Conservation (phyloP, 2,113 vertebrate genomes). For the Noctilio leporinus region DNA sequence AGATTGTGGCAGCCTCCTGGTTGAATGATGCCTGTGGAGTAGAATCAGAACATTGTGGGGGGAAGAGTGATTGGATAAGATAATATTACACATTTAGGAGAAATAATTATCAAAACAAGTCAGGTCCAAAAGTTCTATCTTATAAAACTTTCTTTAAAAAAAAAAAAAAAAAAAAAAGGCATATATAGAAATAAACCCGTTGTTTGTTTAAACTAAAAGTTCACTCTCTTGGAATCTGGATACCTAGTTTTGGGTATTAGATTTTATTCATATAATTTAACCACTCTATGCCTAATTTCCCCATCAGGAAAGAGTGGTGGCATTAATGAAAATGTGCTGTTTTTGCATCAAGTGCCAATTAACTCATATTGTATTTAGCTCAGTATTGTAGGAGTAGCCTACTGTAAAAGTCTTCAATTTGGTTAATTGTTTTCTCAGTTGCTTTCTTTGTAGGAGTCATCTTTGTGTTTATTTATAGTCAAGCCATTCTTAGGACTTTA, state of each 20-base stretch:
- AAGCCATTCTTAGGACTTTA: neutral
- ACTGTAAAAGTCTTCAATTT: neutral
- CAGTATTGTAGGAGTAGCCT: neutral
- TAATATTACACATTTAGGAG: constrained; percentile 78
- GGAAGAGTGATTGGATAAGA: constrained; percentile 71
- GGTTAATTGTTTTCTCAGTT: neutral
- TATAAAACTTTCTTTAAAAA: neutral
- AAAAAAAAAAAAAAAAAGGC: neutral
- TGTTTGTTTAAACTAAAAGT: neutral
- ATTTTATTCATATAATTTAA: neutral
- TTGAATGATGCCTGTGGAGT: constrained; percentile 61
- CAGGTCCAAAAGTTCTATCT: neutral
- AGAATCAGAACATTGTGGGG: constrained; percentile 51
- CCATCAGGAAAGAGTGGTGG: neutral
- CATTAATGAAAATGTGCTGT: neutral
- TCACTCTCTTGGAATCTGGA: neutral
- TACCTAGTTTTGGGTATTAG: neutral
- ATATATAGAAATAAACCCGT: neutral
- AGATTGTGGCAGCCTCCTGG: constrained; percentile 1
- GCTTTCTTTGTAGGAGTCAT: neutral
- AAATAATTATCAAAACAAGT: constrained; percentile 57
- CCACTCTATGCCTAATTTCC: neutral
- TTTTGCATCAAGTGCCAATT: neutral
- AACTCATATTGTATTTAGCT: neutral
- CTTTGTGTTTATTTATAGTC: neutral